These are phyloP conservation scores for Huso huso DNA, from an alignment of 2,797 vertebrate species.

Conservation along the genomic window DNA sequence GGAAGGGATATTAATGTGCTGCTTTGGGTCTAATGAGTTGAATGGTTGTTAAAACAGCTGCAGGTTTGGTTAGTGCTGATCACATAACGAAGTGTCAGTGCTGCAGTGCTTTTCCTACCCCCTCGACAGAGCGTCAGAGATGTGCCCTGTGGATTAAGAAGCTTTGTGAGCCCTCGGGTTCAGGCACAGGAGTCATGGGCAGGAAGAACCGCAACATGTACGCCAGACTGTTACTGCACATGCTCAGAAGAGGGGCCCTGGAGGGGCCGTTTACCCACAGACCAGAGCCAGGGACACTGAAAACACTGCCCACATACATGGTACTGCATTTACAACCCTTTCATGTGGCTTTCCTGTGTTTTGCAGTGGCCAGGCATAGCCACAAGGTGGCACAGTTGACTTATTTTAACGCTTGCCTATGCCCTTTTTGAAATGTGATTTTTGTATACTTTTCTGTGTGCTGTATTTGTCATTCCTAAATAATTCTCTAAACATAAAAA, in stretches of 20 bases:
- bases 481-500: too few species aligned
- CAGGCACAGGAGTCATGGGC: conserved; percentile 59
- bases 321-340: conserved; percentile 38
- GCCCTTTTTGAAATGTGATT: too few species aligned
- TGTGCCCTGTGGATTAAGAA: conserved; percentile 92
- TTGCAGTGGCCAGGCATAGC: neutral
- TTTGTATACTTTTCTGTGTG: too few species aligned
- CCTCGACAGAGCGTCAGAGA: conserved; percentile 63
- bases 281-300: conserved; percentile 74
- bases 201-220: conserved; percentile 81
- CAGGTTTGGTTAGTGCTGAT: too few species aligned
- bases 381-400: neutral
- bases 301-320: conserved; percentile 79
- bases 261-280: conserved; percentile 76
- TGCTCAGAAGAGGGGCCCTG: conserved; percentile 75
- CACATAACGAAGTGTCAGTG: too few species aligned
- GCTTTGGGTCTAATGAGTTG: too few species aligned
- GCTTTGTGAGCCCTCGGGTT: conserved; percentile 70
- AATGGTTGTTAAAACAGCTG: too few species aligned
- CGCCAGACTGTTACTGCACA: conserved; percentile 75
- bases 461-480: too few species aligned
- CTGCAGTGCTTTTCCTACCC: neutral
- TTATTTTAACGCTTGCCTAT: neutral
- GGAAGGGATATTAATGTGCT: too few species aligned
- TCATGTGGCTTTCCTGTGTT: neutral